Percentiles rank a stretch among this genome's conserved stretches.
These are phyloP conservation scores for Neopipo cinnamomea DNA, from an alignment of 2,113 vertebrate species.

Conservation along the genomic window DNA sequence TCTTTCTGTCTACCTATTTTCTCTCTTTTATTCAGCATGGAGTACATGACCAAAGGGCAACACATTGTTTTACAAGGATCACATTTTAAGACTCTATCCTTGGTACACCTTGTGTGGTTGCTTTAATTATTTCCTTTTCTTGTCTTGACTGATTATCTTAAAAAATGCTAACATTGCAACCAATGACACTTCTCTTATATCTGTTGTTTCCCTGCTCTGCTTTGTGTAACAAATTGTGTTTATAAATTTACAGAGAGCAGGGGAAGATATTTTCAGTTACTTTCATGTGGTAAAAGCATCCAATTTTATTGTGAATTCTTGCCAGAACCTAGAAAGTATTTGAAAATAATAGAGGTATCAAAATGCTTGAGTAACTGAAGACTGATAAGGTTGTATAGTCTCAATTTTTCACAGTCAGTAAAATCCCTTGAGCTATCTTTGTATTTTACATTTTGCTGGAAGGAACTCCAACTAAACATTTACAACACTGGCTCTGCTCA, in stretches of 20 bases:
- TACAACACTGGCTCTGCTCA: neutral
- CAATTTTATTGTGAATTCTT: neutral
- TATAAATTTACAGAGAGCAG: neutral
- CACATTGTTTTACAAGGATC: neutral
- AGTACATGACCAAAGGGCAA: neutral
- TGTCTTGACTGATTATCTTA: neutral
- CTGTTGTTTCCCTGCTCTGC: neutral
- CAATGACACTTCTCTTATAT: neutral
- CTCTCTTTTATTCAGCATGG: neutral
- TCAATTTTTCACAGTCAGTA: neutral
- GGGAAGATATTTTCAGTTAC: neutral
- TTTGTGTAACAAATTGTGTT: neutral
- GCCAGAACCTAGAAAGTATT: neutral
- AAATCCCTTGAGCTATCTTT: neutral
- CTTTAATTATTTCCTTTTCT: neutral
- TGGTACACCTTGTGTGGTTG: rapidly evolving
- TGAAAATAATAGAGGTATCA: neutral
- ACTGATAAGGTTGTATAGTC: neutral
- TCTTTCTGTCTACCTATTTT: neutral
- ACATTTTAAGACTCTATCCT: neutral
- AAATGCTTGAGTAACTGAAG: neutral
- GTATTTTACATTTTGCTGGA: neutral
- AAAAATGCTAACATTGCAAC: neutral
- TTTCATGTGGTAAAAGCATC: neutral
- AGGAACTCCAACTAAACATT: neutral